phyloP scores from a whole-genome alignment of 1,140 invertebrate genomes.

The Meloidogyne floridensis region DNA sequence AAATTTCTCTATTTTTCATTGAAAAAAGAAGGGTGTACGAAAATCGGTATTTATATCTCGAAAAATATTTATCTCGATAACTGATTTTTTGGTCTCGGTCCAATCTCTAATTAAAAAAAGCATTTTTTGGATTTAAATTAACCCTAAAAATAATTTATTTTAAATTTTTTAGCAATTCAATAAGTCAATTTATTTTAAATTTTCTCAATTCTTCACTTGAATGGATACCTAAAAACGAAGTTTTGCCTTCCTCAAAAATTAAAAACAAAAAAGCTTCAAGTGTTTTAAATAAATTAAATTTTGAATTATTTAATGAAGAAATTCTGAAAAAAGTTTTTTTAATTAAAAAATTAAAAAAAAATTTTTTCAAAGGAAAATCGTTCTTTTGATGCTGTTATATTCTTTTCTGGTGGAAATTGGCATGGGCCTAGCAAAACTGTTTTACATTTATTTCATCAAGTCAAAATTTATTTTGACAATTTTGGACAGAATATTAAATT shows the following conservation, averaged over 20 bases:
- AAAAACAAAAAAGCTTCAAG: neutral
- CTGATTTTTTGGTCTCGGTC: too few species aligned
- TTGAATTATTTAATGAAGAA: neutral
- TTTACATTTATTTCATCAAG: conserved; percentile 24
- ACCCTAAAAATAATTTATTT: too few species aligned
- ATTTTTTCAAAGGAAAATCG: neutral
- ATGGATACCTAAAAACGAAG: conserved; percentile 24
- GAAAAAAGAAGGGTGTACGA: too few species aligned
- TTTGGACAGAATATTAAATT: conserved; percentile 18
- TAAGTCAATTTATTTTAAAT: conserved; percentile 11
- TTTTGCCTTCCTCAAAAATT: neutral
- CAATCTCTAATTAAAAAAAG: too few species aligned
- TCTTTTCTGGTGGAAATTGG: conserved; percentile 24
- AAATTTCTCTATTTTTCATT: too few species aligned
- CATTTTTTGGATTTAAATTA: too few species aligned
- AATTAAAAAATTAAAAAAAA: neutral
- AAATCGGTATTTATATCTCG: too few species aligned
- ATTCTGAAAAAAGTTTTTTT: conserved; percentile 12
- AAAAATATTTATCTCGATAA: too few species aligned
- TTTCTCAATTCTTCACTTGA: conserved; percentile 15
- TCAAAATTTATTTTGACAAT: conserved; percentile 12
- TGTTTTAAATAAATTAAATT: conserved; percentile 16
- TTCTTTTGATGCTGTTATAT: conserved; percentile 13
- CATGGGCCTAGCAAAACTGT: conserved; percentile 12
- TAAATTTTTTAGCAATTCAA: neutral